Evolutionary conservation across 2,888 invertebrate species (phyloP).

Genomic region (Hirtodrosophila duncani): DNA sequence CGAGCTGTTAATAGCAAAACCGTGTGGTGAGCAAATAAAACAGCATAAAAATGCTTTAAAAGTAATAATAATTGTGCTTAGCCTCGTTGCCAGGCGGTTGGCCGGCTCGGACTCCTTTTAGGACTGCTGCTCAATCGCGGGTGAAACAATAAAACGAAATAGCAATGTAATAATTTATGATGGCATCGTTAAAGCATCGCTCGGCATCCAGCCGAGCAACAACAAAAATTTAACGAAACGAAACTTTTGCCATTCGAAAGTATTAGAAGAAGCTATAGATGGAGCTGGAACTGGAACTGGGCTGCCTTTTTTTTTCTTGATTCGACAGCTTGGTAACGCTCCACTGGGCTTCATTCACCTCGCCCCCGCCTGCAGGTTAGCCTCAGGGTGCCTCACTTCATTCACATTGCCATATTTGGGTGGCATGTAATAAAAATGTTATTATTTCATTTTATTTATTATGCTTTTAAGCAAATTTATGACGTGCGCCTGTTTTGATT

Average conservation of each 20-base stretch:
- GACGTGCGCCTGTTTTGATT: constrained; percentile 66
- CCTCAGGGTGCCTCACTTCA: background rate
- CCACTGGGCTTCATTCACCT: background rate
- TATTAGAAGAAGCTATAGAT: constrained; percentile 63
- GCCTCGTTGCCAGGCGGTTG: constrained; percentile 43
- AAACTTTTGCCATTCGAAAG: constrained; percentile 57
- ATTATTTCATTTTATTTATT: constrained; percentile 76
- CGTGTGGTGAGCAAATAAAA: constrained; percentile 64
- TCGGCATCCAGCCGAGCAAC: constrained; percentile 25
- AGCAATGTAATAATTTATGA: constrained; percentile 76
- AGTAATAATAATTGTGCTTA: constrained; percentile 71
- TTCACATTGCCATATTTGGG: constrained; percentile 3
- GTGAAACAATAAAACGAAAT: constrained; percentile 76
- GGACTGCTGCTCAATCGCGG: constrained; percentile 68
- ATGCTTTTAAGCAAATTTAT: constrained; percentile 73
- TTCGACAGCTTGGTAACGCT: constrained; percentile 21
- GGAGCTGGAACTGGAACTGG: too few relatives aligned
- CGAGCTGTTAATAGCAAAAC: constrained; percentile 58
- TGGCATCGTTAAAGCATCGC: constrained; percentile 62
- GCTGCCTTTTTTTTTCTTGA: constrained; percentile 8
- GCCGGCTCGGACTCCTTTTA: constrained; percentile 1
- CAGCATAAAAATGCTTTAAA: constrained; percentile 70
- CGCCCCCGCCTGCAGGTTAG: background rate
- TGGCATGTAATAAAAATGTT: constrained; percentile 70
- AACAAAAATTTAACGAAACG: constrained; percentile 2